These are phyloP conservation scores for Platyura marginata DNA, from an alignment of 1,140 invertebrate genomes.

Conservation along the genomic window DNA sequence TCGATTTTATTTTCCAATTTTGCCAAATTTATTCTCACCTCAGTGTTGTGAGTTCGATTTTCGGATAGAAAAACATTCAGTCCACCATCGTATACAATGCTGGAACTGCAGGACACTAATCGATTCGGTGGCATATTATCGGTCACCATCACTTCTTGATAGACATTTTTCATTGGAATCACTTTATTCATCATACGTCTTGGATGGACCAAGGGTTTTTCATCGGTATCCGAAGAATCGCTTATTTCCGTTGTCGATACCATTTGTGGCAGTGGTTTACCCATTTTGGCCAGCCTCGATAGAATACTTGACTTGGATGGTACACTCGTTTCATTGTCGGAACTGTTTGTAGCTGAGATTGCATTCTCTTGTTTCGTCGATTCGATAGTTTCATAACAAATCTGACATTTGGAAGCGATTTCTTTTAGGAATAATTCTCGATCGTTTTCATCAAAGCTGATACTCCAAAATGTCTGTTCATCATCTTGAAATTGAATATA, in stretches of 20 bases:
- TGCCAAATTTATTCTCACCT: slow-evolving; percentile 7
- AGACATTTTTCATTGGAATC: not conserved
- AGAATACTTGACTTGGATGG: slow-evolving; percentile 4
- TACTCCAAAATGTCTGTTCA: slow-evolving; percentile 13
- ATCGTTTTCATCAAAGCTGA: slow-evolving; percentile 8
- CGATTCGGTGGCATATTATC: not conserved
- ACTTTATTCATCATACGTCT: not conserved
- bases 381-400: not conserved
- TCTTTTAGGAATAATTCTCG: slow-evolving; percentile 6
- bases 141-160: too few relatives aligned
- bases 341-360: not conserved
- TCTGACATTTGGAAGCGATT: not conserved
- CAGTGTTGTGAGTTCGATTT: slow-evolving; percentile 7
- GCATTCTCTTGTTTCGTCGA: not conserved
- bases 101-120: not conserved
- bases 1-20: slow-evolving; percentile 6
- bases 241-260: slow-evolving; percentile 2
- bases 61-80: slow-evolving; percentile 6
- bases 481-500: slow-evolving; percentile 18
- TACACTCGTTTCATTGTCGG: not conserved
- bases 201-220: slow-evolving; percentile 6
- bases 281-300: slow-evolving; percentile 7
- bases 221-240: slow-evolving; percentile 2
- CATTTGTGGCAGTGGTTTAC: slow-evolving; percentile 3
- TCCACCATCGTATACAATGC: not conserved